phyloP scores from a whole-genome alignment of 1,140 invertebrate genomes.

The Heliothis subflexa region DNA sequence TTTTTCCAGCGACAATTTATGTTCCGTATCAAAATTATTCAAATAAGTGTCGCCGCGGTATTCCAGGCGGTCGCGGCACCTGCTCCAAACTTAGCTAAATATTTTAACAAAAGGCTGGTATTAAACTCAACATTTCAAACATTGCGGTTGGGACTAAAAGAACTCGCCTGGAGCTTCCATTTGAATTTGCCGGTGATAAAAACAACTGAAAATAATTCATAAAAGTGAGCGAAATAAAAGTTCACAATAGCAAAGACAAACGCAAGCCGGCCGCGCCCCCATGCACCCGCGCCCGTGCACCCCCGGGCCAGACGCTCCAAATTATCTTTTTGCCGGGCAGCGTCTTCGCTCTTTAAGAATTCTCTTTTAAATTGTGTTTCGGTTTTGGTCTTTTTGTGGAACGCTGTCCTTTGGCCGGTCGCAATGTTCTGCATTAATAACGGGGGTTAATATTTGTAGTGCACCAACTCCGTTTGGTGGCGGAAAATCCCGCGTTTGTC shows the following conservation, averaged over 20 bases:
- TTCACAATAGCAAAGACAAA: constrained; percentile 84
- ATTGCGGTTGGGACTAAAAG: constrained; percentile 52
- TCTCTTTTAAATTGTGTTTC: constrained; percentile 84
- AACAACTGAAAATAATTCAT: constrained; percentile 84
- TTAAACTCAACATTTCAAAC: constrained; percentile 61
- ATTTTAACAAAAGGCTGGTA: constrained; percentile 42
- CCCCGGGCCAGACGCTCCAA: constrained; percentile 66
- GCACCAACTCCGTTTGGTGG: constrained; percentile 50
- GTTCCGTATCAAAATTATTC: constrained; percentile 29
- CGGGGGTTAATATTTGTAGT: constrained; percentile 65
- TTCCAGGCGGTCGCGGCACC: background rate
- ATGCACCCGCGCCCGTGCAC: background rate
- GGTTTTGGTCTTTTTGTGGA: constrained; percentile 77
- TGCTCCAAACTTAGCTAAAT: constrained; percentile 16
- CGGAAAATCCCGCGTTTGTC: constrained; percentile 39
- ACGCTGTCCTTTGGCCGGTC: constrained; percentile 75
- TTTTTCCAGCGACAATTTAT: constrained; percentile 29
- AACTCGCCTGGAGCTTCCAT: constrained; percentile 63
- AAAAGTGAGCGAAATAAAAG: constrained; percentile 82
- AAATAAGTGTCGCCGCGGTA: constrained; percentile 29
- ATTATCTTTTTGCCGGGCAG: constrained; percentile 78
- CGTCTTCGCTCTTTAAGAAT: constrained; percentile 84
- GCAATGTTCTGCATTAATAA: constrained; percentile 75
- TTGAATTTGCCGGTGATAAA: constrained; percentile 79
- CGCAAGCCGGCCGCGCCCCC: constrained; percentile 55